These are phyloP conservation scores for Delphinapterus leucas DNA, from an alignment of 2,113 vertebrate species.

Conservation along the genomic window DNA sequence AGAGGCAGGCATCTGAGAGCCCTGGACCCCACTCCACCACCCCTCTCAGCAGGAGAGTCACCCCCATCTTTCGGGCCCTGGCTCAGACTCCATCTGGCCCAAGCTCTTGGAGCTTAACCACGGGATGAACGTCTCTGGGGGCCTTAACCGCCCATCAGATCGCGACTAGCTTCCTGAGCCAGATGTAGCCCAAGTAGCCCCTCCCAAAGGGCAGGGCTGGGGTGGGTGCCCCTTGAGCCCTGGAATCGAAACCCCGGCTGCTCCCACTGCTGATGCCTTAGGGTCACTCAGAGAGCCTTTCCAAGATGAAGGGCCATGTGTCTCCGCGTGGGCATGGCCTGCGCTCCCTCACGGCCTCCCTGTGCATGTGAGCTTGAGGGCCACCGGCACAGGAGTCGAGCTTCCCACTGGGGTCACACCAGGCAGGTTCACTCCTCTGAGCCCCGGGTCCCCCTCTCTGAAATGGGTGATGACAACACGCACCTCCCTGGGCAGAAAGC, in stretches of 20 bases:
- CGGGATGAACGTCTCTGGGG: neutral
- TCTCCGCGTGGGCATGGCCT: neutral
- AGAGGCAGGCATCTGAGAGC: neutral
- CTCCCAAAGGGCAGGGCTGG: neutral
- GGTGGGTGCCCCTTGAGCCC: neutral
- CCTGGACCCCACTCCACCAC: neutral
- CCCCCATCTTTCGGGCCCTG: neutral
- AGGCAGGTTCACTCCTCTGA: neutral
- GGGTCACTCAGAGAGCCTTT: neutral
- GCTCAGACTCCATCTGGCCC: neutral
- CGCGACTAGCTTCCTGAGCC: neutral
- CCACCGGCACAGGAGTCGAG: neutral
- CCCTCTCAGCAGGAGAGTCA: neutral
- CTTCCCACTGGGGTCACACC: neutral
- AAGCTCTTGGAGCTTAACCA: neutral
- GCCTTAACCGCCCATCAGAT: neutral
- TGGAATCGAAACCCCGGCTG: neutral
- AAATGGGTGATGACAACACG: neutral
- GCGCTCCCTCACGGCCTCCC: neutral
- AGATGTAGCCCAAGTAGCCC: neutral
- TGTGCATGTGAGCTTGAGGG: neutral
- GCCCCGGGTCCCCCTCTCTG: too few relatives aligned
- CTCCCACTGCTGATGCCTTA: neutral
- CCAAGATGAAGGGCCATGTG: neutral
- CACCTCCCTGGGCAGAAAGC: neutral